Percentiles rank a stretch among this genome's conserved stretches.
These are phyloP conservation scores for Halictus ligatus DNA, from an alignment of 2,888 invertebrate species.

Conservation along the genomic window DNA sequence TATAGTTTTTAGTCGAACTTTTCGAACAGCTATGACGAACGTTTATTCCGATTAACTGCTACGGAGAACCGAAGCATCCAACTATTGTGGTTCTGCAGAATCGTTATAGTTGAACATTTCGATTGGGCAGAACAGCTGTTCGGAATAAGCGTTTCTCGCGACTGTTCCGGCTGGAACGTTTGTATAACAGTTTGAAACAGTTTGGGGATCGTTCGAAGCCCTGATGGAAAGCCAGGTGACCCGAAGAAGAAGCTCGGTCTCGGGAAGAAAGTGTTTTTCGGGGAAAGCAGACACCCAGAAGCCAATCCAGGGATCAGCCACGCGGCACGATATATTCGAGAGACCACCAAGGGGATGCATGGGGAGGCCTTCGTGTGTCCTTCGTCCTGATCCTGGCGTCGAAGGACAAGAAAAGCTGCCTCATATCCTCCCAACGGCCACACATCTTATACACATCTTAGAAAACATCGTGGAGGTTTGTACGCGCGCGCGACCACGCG, in stretches of 20 bases:
- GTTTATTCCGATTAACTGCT: not conserved
- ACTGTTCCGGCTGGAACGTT: not conserved
- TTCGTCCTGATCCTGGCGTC: slow-evolving; percentile 56
- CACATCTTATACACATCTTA: slow-evolving; percentile 53
- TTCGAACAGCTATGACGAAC: not conserved
- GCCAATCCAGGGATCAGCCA: slow-evolving; percentile 69
- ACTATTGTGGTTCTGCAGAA: not conserved
- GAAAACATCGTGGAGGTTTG: slow-evolving; percentile 40
- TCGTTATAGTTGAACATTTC: not conserved
- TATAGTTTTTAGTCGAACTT: not conserved
- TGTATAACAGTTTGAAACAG: not conserved
- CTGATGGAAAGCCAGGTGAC: slow-evolving; percentile 5
- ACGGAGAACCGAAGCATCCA: not conserved
- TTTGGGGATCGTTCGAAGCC: not conserved
- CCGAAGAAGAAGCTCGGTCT: not conserved
- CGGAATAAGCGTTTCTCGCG: not conserved
- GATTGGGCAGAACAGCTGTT: not conserved
- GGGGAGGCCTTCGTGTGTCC: slow-evolving; percentile 58
- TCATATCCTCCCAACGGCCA: slow-evolving; percentile 56
- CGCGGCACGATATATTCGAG: slow-evolving; percentile 61
- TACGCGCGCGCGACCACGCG: slow-evolving; percentile 30
- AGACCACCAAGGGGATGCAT: slow-evolving; percentile 59
- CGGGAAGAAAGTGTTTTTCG: slow-evolving; percentile 30
- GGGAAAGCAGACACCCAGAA: slow-evolving; percentile 69
- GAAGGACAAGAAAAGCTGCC: slow-evolving; percentile 58